These are phyloP conservation scores for Rapana venosa DNA, from an alignment of 2,888 invertebrate species.

Conservation along the genomic window DNA sequence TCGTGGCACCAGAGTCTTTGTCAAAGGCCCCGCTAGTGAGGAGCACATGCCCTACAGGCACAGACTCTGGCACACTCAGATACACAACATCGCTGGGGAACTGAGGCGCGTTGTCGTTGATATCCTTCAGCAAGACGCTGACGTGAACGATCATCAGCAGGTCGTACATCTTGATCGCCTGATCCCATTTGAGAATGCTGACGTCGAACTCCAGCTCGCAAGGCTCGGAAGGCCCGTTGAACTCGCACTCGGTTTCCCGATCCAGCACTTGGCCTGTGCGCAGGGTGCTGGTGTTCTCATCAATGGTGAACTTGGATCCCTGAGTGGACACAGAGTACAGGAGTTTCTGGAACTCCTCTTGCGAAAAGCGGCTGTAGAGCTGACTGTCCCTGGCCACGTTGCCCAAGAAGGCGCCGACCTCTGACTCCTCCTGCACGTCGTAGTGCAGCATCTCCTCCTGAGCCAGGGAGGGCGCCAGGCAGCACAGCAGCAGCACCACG, in stretches of 20 bases:
- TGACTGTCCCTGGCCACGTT: conserved; percentile 66
- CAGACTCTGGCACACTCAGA: conserved; percentile 58
- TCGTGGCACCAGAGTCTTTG: conserved; percentile 57
- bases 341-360: conserved; percentile 61
- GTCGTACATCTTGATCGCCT: conserved; percentile 55
- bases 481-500: background rate
- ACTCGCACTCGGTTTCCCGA: conserved; percentile 64
- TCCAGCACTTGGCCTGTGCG: conserved; percentile 61
- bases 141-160: conserved; percentile 65
- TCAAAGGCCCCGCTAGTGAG: conserved; percentile 61
- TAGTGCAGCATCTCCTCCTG: conserved; percentile 50
- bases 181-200: conserved; percentile 60
- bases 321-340: conserved; percentile 66
- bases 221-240: conserved; percentile 35
- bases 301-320: conserved; percentile 63
- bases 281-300: conserved; percentile 61
- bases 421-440: conserved; percentile 50
- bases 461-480: background rate
- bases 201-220: conserved; percentile 65
- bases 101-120: conserved; percentile 97
- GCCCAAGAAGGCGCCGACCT: conserved; percentile 54
- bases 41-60: conserved; percentile 53
- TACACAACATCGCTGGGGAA: conserved; percentile 82
- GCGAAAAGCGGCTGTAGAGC: conserved; percentile 62
- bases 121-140: conserved; percentile 82